Base-by-base conservation (phyloP, 2,888 invertebrate species). In the Drosophila aldrichi region DNA sequence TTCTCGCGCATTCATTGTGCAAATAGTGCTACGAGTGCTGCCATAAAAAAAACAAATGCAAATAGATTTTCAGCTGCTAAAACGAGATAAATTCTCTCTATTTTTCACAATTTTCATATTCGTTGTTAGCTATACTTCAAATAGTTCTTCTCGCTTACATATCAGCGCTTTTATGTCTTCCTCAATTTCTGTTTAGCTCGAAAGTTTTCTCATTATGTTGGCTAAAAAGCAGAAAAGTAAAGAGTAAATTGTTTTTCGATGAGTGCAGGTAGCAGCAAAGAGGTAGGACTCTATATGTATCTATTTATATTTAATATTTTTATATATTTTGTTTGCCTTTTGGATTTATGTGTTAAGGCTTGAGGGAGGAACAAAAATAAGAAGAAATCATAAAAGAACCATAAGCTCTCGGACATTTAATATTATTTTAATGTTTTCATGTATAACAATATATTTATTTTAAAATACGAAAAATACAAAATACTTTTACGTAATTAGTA, bases 1-100 rank as follows among this genome's bases (percentile, higher is more conserved):
- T 74, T 79, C 64, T 43, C 64, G 49, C n/a, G 36, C 52, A 58
- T 22, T 34, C 34, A 51, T 51, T 20, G 51, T 16, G 48, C 32
- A 18, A 32, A n/a, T 12, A 49, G 18, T 12, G 51, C 18, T 18
- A 34, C 18, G 18, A 34, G 14, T 14, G 34, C 18, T 20, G 46
- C 25, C 9, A 16, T 9, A 25, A 46, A 8, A 8, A 46, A 29
- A 46, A 25, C 25, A 16, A 22, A 44, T 25, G 6, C 6, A 32
- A 12, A 3, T 2, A 12, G 48, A 48, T 48, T 29, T n/a, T 48
- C 10, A 10, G 29, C 48, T n/a, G 46, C 1, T 8, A 29, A 29
- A 48, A 29, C 5, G 5, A n/a, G 12, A 32, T 32, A 12, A 49
- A 25, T 46, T 7, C 4, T 3, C 20, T 25, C 1, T 10, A n/a